Evolutionary conservation across 1,140 invertebrate genomes (phyloP), one percentile per base, ranked within the genome.

Genomic region (Drosophila repletoides): DNA sequence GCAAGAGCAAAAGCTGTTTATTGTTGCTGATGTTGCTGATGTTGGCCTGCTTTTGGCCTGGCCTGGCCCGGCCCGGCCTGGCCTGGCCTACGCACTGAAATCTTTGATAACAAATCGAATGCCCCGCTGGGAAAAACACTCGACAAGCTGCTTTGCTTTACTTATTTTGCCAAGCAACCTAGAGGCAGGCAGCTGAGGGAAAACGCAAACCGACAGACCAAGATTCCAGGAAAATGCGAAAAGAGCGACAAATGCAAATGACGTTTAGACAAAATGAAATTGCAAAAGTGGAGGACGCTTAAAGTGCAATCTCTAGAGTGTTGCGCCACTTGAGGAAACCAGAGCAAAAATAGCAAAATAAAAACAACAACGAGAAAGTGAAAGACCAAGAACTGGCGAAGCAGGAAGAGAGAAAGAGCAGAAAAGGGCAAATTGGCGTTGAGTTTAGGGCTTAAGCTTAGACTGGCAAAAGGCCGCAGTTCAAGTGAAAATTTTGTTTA

Each of bases 401-500:
- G n/a, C n/a, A 4, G n/a, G 2, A 5, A 24, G n/a, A 7, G 2
- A 60, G 5, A 15, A 5, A 28, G 3, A 29, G 14, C 60, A 26
- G 22, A 9, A 29, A 9, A 45, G 6, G 15, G 28, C 0, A 12
- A 51, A 14, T 34, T 36, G 28, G 19, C 21, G 7, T 17, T 33
- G 15, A 48, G 63, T 22, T 31, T 12, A 22, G 15, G 40, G 24
- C 36, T 43, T 33, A 52, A 63, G 72, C 55, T 31, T 24, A 34
- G 46, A 59, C 69, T 56, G 60, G 34, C 56, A 71, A 77, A 80
- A 75, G 66, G 36, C 61, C n/a, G 49, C 38, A 43, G 48, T 51
- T 76, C 33, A 68, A 83, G 68, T 65, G 63, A 72, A 76, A 81
- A 83, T 69, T 72, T 58, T 83, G 68, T 60, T 81, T 69, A 72